Evolutionary conservation across 2,797 vertebrate species (phyloP), one percentile per base, ranked within the genome.

Genomic region (Limnodromus scolopaceus): DNA sequence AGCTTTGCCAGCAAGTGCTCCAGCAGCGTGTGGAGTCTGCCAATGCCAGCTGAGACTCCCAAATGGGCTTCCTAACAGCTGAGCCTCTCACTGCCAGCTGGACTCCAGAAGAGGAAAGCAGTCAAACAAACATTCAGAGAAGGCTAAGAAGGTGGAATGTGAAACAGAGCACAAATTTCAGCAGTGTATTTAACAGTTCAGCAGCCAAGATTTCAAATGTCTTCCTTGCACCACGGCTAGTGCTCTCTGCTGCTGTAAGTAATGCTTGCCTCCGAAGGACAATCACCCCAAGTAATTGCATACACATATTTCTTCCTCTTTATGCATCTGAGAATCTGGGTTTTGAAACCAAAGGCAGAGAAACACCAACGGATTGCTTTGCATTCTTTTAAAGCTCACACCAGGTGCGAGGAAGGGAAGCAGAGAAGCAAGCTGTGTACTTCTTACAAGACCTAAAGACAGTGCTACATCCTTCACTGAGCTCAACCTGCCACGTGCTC

Each of bases 51-150:
- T 89, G 90, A 95, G 63, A 5, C 64, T 87, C 84, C 80, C 70
- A 87, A 72, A 66, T 28, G 51, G 34, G 60, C 78, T 94, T 89
- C 74, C 77, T 77, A 66, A 45, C 60, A 96, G 77, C 79, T 84
- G 82, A 94, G 84, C 39, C 66, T 89, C 71, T 84, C 55, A 6
- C 2, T 3, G 28, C 94, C 91, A 93, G 88, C 78, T 96, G 95
- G 90, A 75, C 23, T 93, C 39, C 84, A 74, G 60, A 43, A 70
- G 49, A 90, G 55, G 55, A 93, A 89, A 90, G 48, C 49, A 94
- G 81, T 92, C 64, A 96, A 96, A 89, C 58, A 89, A 83, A 86
- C 76, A 64, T 55, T 60, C 25, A 28, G 38, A 91, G 69, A 36
- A 83, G 41, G 27, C 61, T 75, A 86, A 72, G 61, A 85, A 89